phyloP scores from a whole-genome alignment of 2,888 invertebrate genomes.

The Ischnura elegans region DNA sequence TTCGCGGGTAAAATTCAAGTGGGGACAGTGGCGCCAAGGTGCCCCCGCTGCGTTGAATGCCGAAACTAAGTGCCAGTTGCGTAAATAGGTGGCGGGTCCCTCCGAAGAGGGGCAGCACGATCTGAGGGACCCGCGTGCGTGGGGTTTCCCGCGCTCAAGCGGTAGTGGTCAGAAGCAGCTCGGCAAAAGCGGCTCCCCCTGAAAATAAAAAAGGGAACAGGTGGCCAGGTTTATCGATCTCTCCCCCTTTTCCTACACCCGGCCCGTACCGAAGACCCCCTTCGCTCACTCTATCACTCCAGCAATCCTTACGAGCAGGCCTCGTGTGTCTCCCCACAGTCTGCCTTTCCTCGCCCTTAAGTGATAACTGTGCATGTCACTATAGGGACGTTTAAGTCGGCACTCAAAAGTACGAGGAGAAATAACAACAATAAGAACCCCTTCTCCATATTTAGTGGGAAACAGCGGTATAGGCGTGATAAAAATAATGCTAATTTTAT shows the following conservation, averaged over 20 bases:
- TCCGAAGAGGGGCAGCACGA: slow-evolving; percentile 53
- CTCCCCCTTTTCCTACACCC: neutral
- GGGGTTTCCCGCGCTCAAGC: slow-evolving; percentile 49
- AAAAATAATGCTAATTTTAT: too few relatives aligned
- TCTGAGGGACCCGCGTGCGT: neutral
- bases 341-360: neutral
- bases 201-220: slow-evolving; percentile 52
- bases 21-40: slow-evolving; percentile 39
- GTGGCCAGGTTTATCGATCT: slow-evolving; percentile 55
- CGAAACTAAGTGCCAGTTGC: slow-evolving; percentile 18
- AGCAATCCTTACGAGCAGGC: slow-evolving; percentile 26
- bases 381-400: neutral
- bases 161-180: slow-evolving; percentile 47
- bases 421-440: too few relatives aligned
- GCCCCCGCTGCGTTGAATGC: slow-evolving; percentile 9
- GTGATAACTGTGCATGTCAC: neutral
- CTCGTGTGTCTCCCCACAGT: slow-evolving; percentile 1
- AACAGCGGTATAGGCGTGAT: too few relatives aligned
- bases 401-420: too few relatives aligned
- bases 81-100: neutral
- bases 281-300: neutral
- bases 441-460: too few relatives aligned
- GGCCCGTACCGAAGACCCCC: neutral
- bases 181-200: neutral
- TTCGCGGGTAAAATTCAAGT: slow-evolving; percentile 51